These are phyloP conservation scores for Aegithalos caudatus DNA, from an alignment of 2,113 vertebrate genomes.

Conservation along the genomic window DNA sequence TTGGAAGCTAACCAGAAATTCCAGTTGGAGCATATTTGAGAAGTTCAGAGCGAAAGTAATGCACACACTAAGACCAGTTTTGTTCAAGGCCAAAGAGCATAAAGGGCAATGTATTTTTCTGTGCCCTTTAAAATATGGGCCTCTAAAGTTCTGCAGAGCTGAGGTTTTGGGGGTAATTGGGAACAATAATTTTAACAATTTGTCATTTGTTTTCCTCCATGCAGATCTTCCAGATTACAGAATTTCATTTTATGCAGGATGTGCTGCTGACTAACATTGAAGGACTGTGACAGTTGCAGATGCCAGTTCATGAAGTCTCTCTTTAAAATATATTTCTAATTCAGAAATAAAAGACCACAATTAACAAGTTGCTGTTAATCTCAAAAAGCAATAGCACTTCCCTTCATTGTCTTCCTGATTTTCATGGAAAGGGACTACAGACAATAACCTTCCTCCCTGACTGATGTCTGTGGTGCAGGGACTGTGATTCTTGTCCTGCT, in stretches of 20 bases:
- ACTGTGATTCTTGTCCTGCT: slow-evolving; percentile 35
- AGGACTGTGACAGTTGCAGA: not conserved
- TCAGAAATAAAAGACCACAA: not conserved
- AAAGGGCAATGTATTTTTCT: not conserved
- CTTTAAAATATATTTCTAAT: not conserved
- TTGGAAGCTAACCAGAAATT: not conserved
- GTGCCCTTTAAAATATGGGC: not conserved
- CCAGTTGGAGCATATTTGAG: not conserved
- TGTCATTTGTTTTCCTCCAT: not conserved
- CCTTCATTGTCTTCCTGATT: not conserved
- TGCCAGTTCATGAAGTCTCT: not conserved
- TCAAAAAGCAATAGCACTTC: not conserved
- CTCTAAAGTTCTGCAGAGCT: not conserved
- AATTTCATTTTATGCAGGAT: not conserved
- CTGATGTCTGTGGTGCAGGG: not conserved
- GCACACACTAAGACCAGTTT: not conserved
- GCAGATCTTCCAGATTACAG: not conserved
- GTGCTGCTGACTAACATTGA: not conserved
- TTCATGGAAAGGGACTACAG: not conserved
- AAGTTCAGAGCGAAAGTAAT: not conserved
- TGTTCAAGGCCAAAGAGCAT: not conserved
- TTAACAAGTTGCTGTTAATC: not conserved
- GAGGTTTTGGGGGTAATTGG: not conserved
- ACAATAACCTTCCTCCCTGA: not conserved
- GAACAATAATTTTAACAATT: not conserved